phyloP scores from a whole-genome alignment of 2,888 invertebrate genomes.

The Campoplex nolae region DNA sequence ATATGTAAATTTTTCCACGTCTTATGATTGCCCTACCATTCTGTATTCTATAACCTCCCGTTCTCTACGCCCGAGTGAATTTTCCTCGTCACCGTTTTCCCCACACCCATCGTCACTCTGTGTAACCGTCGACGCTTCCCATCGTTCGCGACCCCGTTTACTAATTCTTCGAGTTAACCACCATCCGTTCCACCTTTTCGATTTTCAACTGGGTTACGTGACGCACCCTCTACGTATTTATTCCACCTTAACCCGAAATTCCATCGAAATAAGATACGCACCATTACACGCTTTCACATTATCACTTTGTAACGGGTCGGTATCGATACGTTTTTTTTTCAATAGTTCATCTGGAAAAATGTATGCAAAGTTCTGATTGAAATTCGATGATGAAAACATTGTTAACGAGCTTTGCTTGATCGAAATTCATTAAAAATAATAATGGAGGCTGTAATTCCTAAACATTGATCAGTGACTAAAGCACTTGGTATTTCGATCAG shows the following conservation, averaged over 20 bases:
- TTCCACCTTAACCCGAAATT: slow-evolving; percentile 32
- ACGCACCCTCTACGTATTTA: slow-evolving; percentile 26
- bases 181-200: neutral
- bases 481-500: too few species aligned
- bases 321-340: slow-evolving; percentile 12
- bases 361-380: neutral
- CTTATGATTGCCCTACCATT: slow-evolving; percentile 68
- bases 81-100: slow-evolving; percentile 45
- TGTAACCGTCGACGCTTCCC: slow-evolving; percentile 54
- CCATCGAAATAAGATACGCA: slow-evolving; percentile 12
- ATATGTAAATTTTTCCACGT: slow-evolving; percentile 75
- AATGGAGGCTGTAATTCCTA: too few species aligned
- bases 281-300: slow-evolving; percentile 25
- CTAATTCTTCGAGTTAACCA: slow-evolving; percentile 63
- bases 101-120: slow-evolving; percentile 57
- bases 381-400: neutral
- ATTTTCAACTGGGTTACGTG: slow-evolving; percentile 58
- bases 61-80: slow-evolving; percentile 54
- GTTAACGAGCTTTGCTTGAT: neutral
- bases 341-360: neutral
- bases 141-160: slow-evolving; percentile 67
- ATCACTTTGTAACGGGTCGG: slow-evolving; percentile 8
- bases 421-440: neutral
- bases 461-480: too few species aligned
- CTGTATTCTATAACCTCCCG: slow-evolving; percentile 60